Evolutionary conservation across 2,888 invertebrate species (phyloP).

Genomic region (Polyploca ridens): DNA sequence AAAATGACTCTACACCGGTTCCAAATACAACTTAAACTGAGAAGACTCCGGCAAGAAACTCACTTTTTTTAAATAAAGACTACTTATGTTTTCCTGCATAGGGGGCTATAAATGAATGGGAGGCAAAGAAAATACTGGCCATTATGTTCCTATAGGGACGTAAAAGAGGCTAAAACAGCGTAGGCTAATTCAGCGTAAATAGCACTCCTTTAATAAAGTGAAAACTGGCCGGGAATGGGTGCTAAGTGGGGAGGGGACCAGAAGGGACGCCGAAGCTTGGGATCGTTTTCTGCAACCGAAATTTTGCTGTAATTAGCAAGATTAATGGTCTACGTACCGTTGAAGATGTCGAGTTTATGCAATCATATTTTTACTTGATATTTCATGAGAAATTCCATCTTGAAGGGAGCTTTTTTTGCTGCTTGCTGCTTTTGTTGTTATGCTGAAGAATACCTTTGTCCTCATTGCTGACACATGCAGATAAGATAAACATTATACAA

Average conservation of each 20-base stretch:
- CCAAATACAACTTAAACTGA: no score
- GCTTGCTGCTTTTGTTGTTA: no score
- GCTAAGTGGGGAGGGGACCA: conserved; percentile 18
- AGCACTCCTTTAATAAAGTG: conserved; percentile 42
- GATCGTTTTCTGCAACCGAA: conserved; percentile 44
- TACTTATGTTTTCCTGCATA: no score
- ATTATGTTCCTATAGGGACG: neutral
- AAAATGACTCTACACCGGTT: no score
- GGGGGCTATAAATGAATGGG: neutral
- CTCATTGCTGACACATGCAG: no score
- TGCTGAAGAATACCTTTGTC: no score
- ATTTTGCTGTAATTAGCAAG: conserved; percentile 53
- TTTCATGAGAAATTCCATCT: neutral
- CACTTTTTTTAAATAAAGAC: no score
- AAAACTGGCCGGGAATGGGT: conserved; percentile 32
- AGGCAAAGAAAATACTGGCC: neutral
- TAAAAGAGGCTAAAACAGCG: conserved; percentile 17
- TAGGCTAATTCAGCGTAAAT: conserved; percentile 37
- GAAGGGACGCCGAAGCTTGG: conserved; percentile 14
- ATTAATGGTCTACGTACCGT: conserved; percentile 47
- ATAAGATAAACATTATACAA: no score
- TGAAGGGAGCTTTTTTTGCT: neutral
- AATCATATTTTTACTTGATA: neutral
- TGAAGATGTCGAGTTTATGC: conserved; percentile 20
- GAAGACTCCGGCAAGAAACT: no score